Conservation (phyloP, 2,797 vertebrate genomes). For the Xiphophorus birchmanni region DNA sequence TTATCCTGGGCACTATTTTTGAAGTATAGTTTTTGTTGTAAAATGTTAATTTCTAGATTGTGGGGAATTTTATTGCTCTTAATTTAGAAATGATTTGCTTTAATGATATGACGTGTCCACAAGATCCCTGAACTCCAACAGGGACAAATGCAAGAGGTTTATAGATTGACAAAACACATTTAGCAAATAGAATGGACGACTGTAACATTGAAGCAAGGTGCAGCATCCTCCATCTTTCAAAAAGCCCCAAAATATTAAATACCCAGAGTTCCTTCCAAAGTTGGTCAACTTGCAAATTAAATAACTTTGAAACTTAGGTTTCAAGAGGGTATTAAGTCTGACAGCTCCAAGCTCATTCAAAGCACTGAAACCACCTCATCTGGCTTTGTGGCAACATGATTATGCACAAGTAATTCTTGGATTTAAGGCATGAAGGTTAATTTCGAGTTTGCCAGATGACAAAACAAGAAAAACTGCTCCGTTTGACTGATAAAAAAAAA, state of each 20-base stretch:
- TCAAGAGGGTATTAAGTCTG: constrained; percentile 1
- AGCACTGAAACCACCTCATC: constrained; percentile 13
- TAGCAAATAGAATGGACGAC: background rate
- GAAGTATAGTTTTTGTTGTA: background rate
- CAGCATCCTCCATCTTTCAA: constrained; percentile 4
- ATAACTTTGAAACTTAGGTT: background rate
- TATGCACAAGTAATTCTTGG: constrained; percentile 5
- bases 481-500: background rate
- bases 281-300: background rate
- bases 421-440: background rate
- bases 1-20: background rate
- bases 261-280: background rate
- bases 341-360: background rate
- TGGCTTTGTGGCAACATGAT: background rate
- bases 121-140: background rate
- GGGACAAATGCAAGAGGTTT: background rate
- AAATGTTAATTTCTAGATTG: background rate
- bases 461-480: background rate
- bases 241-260: background rate
- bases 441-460: constrained; percentile 15
- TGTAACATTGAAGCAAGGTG: background rate
- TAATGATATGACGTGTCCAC: background rate
- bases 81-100: background rate
- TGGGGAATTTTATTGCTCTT: background rate
- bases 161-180: background rate